Evolutionary conservation across 2,113 vertebrate species (phyloP).

Genomic region (Rhea pennata): DNA sequence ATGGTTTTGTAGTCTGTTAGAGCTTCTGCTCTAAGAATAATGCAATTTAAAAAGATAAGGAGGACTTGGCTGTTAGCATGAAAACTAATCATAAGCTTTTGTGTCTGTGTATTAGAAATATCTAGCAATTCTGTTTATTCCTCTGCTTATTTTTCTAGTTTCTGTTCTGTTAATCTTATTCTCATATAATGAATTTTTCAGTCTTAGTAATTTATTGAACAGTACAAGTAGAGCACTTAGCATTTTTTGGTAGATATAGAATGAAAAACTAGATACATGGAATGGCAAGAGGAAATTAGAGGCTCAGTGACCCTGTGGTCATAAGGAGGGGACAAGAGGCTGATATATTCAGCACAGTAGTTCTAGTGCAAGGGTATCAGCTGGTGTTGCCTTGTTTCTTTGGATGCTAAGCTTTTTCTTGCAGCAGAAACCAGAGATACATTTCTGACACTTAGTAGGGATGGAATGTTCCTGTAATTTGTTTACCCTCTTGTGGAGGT

Average conservation of each 20-base stretch:
- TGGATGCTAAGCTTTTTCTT: not conserved
- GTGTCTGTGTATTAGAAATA: not conserved
- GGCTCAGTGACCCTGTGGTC: not conserved
- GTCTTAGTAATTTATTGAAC: not conserved
- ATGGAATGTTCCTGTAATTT: not conserved
- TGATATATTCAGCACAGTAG: not conserved
- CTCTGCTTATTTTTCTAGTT: not conserved
- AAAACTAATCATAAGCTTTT: not conserved
- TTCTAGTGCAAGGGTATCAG: not conserved
- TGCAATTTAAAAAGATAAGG: not conserved
- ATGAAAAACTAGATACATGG: not conserved
- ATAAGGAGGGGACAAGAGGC: not conserved
- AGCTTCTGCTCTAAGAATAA: not conserved
- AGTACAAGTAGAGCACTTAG: fast-evolving
- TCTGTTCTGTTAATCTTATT: not conserved
- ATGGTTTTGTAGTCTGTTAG: not conserved
- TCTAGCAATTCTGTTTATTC: not conserved
- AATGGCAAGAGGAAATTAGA: fast-evolving
- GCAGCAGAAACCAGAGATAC: not conserved
- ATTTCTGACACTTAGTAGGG: not conserved
- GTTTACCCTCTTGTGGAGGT: not conserved
- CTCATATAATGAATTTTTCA: not conserved
- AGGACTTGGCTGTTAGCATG: not conserved
- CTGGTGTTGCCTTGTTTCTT: not conserved
- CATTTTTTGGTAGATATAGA: not conserved